Evolutionary conservation across 1,140 invertebrate genomes (phyloP).

Genomic region (Bicyclus anynana): DNA sequence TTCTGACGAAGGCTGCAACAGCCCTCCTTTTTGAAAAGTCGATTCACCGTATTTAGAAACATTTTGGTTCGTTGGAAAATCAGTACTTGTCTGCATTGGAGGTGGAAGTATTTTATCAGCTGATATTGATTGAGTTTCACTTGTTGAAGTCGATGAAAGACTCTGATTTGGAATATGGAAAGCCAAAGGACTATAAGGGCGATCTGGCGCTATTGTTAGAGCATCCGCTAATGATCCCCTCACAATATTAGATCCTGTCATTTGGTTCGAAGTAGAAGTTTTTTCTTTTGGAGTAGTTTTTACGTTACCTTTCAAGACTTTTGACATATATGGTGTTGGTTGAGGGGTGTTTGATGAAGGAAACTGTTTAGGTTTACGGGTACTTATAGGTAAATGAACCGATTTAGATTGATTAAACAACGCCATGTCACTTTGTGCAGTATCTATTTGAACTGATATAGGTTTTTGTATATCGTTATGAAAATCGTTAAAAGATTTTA

Average conservation of each 20-base stretch:
- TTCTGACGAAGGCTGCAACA: constrained; percentile 58
- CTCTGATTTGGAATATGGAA: constrained; percentile 40
- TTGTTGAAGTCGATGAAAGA: constrained; percentile 36
- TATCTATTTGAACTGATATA: not conserved
- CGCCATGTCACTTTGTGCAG: not conserved
- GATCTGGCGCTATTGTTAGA: constrained; percentile 84
- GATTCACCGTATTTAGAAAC: not conserved
- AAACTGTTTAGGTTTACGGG: not conserved
- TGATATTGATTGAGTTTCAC: constrained; percentile 30
- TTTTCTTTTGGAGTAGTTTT: constrained; percentile 1
- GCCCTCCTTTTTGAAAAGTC: constrained; percentile 53
- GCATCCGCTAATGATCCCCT: constrained; percentile 81
- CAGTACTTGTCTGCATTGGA: constrained; percentile 39
- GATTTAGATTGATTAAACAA: not conserved
- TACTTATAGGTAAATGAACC: not conserved
- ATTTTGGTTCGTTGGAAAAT: constrained; percentile 29
- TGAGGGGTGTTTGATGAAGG: not conserved
- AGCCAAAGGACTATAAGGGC: constrained; percentile 75
- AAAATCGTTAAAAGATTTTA: not conserved
- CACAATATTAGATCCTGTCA: constrained; percentile 27
- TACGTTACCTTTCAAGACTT: not conserved
- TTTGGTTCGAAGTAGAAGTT: not conserved
- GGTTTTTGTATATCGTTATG: not conserved
- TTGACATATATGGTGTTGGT: not conserved
- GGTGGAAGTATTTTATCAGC: constrained; percentile 38